phyloP scores from a whole-genome alignment of 2,888 invertebrate species.

The Latrodectus hesperus region DNA sequence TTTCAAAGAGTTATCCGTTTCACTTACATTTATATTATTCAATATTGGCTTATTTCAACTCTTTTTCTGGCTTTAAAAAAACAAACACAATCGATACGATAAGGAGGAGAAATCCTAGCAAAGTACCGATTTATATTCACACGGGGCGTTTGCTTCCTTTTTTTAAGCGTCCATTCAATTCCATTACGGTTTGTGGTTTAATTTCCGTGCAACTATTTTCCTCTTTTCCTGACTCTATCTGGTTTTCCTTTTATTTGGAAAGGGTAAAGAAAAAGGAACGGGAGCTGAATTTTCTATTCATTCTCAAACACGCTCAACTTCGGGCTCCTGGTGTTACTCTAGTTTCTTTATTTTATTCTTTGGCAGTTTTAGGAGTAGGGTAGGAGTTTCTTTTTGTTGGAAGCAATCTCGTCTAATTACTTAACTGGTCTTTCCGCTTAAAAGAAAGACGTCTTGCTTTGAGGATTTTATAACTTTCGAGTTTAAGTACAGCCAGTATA shows the following conservation, averaged over 20 bases:
- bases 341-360: not conserved
- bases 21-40: no score
- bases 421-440: no score
- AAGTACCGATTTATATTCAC: slow-evolving; percentile 53
- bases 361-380: not conserved
- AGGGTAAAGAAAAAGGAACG: slow-evolving; percentile 17
- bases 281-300: slow-evolving; percentile 21
- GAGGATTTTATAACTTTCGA: no score
- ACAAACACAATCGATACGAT: not conserved
- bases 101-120: not conserved
- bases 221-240: slow-evolving; percentile 1
- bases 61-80: not conserved
- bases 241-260: slow-evolving; percentile 35
- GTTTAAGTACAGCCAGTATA: no score
- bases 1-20: no score
- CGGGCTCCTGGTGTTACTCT: not conserved
- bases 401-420: no score
- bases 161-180: slow-evolving; percentile 26
- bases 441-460: no score
- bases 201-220: slow-evolving; percentile 45
- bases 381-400: no score
- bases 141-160: slow-evolving; percentile 13
- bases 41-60: no score
- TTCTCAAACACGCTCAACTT: slow-evolving; percentile 10
- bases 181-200: slow-evolving; percentile 52